A percentile compares a stretch with the other conserved stretches of the same genome.
Evolutionary conservation across 2,113 vertebrate species (phyloP).

Genomic region (Cheirogaleus medius): DNA sequence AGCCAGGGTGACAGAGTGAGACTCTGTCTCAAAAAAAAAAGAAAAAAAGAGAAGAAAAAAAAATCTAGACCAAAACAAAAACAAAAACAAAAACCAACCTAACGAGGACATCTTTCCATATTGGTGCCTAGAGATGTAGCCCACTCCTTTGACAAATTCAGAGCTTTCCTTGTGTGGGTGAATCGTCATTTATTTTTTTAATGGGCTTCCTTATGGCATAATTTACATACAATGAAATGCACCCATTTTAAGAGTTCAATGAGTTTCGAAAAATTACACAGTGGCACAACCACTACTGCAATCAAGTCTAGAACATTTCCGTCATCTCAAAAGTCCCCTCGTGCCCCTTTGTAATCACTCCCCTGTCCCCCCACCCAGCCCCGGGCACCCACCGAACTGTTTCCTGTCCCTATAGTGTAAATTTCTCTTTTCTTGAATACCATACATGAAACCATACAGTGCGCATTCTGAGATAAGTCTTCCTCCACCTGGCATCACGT

Average conservation of each 20-base stretch:
- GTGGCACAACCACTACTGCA: background rate
- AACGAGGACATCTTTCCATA: background rate
- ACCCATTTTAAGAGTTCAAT: background rate
- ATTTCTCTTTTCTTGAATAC: background rate
- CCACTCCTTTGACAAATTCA: background rate
- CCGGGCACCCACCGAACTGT: background rate
- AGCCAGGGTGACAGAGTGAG: too few species aligned
- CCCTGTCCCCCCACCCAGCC: background rate
- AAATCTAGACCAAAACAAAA: too few species aligned
- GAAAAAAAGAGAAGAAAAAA: too few species aligned
- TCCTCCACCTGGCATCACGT: fast-evolving
- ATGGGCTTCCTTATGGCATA: background rate
- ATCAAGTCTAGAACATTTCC: background rate
- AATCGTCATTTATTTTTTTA: background rate
- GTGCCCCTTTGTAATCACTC: background rate
- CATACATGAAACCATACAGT: fast-evolving
- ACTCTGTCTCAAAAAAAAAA: too few species aligned
- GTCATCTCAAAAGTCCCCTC: background rate
- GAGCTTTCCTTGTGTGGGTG: background rate
- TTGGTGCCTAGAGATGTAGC: background rate
- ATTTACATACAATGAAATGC: background rate
- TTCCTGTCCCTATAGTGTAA: background rate
- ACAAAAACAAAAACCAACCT: fast-evolving
- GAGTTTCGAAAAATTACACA: background rate
- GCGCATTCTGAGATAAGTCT: fast-evolving